Percentiles rank a stretch among this genome's conserved stretches.
These are phyloP conservation scores for Tragelaphus eurycerus DNA, from an alignment of 2,797 vertebrate genomes.

Conservation along the genomic window DNA sequence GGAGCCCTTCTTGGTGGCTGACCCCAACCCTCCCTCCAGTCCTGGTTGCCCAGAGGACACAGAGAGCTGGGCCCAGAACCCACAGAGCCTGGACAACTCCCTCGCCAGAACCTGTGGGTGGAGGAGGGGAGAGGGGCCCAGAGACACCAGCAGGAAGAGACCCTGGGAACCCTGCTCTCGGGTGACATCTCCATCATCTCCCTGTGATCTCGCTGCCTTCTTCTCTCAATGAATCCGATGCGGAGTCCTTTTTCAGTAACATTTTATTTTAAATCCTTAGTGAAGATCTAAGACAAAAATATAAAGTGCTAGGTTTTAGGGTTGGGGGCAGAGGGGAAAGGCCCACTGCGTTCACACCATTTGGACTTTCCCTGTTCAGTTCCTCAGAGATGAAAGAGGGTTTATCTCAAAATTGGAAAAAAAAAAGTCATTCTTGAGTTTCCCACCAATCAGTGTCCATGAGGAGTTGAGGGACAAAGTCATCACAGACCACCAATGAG, in stretches of 20 bases:
- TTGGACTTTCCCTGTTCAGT: not conserved
- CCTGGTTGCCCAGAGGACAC: not conserved
- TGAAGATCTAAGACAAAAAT: slow-evolving; percentile 25
- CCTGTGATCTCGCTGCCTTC: not conserved
- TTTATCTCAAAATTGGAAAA: not conserved
- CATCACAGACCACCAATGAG: not conserved
- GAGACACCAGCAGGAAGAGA: not conserved
- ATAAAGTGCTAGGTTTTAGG: slow-evolving; percentile 64
- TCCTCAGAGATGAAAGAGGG: slow-evolving; percentile 28
- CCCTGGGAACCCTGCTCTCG: not conserved
- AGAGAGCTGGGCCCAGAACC: not conserved
- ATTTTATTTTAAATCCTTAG: slow-evolving; percentile 64
- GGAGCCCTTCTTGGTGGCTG: not conserved
- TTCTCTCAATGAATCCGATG: slow-evolving; percentile 25
- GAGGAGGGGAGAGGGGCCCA: not conserved
- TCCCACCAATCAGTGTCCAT: not conserved
- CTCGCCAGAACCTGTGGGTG: not conserved
- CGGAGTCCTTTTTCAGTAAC: slow-evolving; percentile 42
- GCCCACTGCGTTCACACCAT: not conserved
- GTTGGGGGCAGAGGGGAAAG: not conserved
- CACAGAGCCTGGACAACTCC: not conserved
- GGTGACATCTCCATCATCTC: not conserved
- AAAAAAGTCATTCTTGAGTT: not conserved
- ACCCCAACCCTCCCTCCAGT: not conserved
- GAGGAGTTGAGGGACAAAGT: not conserved